Evolutionary conservation across 2,797 vertebrate genomes (phyloP).

Genomic region (Crocodylus rhombifer): DNA sequence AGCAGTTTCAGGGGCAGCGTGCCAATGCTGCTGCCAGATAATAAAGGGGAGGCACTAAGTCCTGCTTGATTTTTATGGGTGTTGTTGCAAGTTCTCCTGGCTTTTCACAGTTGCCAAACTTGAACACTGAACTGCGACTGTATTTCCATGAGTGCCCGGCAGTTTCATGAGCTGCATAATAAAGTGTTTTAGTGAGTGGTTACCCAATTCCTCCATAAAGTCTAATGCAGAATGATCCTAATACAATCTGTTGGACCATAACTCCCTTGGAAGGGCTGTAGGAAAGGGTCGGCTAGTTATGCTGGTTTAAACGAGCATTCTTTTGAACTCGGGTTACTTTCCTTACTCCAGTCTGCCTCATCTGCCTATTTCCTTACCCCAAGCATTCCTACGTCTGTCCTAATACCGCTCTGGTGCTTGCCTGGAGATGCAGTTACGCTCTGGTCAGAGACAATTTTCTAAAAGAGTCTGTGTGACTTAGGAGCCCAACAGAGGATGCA

Average conservation of each 20-base stretch:
- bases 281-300: background rate
- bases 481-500: too few species aligned
- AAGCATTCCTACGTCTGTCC: background rate
- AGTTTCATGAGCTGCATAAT: background rate
- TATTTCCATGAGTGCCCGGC: background rate
- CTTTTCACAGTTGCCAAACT: conserved; percentile 2
- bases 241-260: background rate
- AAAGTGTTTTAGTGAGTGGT: background rate
- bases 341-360: background rate
- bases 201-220: background rate
- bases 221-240: background rate
- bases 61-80: background rate
- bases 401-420: background rate
- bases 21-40: background rate
- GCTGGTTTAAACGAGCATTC: background rate
- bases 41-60: background rate
- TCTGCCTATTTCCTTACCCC: too few species aligned
- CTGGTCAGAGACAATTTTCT: background rate
- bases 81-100: background rate
- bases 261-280: background rate
- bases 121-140: background rate
- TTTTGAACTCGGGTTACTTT: background rate
- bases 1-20: background rate
- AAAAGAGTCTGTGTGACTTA: background rate
- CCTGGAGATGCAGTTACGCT: background rate